Evolutionary conservation across 2,888 invertebrate species (phyloP), one percentile per base, ranked within the genome.

Genomic region (Drosophila neonasuta): DNA sequence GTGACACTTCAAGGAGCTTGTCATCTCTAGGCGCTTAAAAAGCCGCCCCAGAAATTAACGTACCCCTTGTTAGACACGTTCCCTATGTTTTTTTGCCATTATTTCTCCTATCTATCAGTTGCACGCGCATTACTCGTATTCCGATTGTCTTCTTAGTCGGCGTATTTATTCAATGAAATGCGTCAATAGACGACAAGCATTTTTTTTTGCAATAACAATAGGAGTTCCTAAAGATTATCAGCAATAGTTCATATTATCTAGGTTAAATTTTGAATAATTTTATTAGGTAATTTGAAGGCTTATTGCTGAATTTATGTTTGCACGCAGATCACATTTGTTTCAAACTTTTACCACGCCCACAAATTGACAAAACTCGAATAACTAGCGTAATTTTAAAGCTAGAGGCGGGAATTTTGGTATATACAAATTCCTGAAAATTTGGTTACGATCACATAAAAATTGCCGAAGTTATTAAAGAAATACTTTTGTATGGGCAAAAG

Each of bases 51-150:
- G 2, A 41, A 6, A 11, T 7, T 20, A 13, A 9, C 2, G 17
- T 46, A 60, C 65, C 32, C 39, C 46, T 29, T 9, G 44, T 17
- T 32, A 56, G 32, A 39, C 67, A 71, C 73, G 60, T 71, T 73
- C 58, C 50, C 48, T n/a, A 39, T 15, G 15, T 20, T 55, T 67
- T 44, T 58, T 73, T 58, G 46, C 36, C 46, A 66, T 57, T 56
- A 36, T 3, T n/a, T 7, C 46, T 56, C 24, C 24, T 24, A 24
- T 24, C 66, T 74, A 76, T 74, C 71, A 74, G 66, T 44, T 62
- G 61, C 41, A 74, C 55, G 57, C 72, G 74, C 65, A 51, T 56
- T 56, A n/a, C 56, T 39, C 29, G 49, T 13, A 44, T 32, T 29
- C 1, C 24, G 15, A 29, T 52, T 24, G 24, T 50, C 5, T 20